Evolutionary conservation across 2,113 vertebrate species (phyloP).

Genomic region (Tychaedon coryphoeus): DNA sequence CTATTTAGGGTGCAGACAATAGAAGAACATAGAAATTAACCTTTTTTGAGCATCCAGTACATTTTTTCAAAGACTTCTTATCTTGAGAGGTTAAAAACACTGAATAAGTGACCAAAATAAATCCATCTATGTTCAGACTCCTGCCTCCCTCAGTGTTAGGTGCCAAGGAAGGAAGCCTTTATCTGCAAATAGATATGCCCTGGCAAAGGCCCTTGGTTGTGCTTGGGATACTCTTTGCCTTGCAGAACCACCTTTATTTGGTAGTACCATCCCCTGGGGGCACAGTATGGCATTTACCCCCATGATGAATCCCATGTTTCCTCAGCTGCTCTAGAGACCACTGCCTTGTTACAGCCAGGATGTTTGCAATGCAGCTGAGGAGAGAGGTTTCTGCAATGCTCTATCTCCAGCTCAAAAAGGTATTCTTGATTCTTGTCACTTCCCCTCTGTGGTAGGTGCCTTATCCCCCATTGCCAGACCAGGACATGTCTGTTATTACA

Average conservation of each 20-base stretch:
- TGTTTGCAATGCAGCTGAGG: neutral
- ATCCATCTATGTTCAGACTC: neutral
- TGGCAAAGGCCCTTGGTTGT: neutral
- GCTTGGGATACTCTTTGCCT: neutral
- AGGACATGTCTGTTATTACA: neutral
- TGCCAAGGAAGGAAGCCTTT: neutral
- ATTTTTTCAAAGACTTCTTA: conserved; percentile 20
- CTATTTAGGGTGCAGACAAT: neutral
- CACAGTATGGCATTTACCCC: accelerated
- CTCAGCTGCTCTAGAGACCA: neutral
- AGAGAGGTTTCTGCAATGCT: neutral
- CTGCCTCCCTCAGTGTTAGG: neutral
- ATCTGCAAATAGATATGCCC: neutral
- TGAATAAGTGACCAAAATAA: neutral
- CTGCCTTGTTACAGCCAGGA: neutral
- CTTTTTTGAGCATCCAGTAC: neutral
- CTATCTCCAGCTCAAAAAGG: neutral
- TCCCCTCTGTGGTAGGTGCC: neutral
- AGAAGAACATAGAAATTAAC: neutral
- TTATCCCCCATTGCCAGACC: neutral
- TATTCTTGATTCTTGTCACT: neutral
- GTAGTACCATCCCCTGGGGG: neutral
- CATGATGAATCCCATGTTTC: neutral
- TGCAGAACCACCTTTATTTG: neutral
- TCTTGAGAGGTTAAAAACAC: neutral